Conservation (phyloP, 2,113 vertebrate species). For the Petromus typicus region DNA sequence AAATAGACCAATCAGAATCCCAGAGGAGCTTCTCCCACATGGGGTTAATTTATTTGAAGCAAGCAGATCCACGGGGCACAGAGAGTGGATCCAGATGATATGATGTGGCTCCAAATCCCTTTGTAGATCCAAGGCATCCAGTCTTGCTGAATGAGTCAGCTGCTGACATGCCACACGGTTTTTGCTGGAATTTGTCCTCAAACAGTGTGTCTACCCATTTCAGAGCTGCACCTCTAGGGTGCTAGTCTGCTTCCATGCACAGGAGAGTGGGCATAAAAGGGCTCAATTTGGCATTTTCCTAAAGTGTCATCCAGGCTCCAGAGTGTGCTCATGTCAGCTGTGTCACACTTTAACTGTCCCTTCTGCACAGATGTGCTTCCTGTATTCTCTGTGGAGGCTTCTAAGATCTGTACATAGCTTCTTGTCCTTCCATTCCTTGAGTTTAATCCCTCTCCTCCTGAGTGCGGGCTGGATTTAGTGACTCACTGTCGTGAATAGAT, state of each 20-base stretch:
- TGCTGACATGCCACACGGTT: neutral
- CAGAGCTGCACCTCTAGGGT: neutral
- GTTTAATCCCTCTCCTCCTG: neutral
- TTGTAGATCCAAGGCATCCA: neutral
- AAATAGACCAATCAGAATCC: neutral
- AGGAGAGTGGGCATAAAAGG: neutral
- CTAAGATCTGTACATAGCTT: neutral
- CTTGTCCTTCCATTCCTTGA: neutral
- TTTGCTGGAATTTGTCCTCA: neutral
- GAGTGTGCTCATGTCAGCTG: neutral
- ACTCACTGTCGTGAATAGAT: neutral
- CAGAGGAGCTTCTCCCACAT: neutral
- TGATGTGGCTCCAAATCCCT: neutral
- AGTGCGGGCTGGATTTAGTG: neutral
- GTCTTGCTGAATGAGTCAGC: neutral
- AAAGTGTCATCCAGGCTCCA: neutral
- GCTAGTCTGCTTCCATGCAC: neutral
- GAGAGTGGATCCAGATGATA: neutral
- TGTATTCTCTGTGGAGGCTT: neutral
- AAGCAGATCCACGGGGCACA: neutral
- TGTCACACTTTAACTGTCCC: neutral
- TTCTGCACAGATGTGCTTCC: neutral
- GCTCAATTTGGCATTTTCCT: neutral
- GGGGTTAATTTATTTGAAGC: neutral
- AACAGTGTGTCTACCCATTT: neutral